Percentiles rank a stretch among this genome's conserved stretches.
phyloP scores from a whole-genome alignment of 2,113 vertebrate species.

The Zosterops borbonicus region DNA sequence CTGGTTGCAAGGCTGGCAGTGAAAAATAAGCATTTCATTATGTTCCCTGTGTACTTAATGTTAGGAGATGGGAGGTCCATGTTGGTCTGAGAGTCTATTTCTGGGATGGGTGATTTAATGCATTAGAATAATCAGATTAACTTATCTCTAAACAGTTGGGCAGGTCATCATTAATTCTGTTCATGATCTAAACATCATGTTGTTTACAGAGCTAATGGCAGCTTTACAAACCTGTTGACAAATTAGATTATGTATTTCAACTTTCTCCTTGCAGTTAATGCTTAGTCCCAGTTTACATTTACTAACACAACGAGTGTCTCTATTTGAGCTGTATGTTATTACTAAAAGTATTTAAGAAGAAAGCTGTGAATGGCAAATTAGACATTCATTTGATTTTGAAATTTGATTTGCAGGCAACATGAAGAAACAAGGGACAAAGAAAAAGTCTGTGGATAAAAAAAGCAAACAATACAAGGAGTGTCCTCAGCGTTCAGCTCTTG shows the following conservation, averaged over 20 bases:
- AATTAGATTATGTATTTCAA: background rate
- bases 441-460: slow-evolving; percentile 85
- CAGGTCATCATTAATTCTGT: background rate
- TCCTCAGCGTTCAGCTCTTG: slow-evolving; percentile 78
- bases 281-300: background rate
- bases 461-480: slow-evolving; percentile 84
- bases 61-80: background rate
- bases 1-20: background rate
- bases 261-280: background rate
- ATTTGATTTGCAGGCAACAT: slow-evolving; percentile 80
- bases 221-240: background rate
- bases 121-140: slow-evolving; percentile 35
- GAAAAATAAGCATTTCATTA: background rate
- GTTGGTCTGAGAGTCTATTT: background rate
- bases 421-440: slow-evolving; percentile 88
- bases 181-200: background rate
- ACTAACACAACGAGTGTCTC: background rate
- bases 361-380: background rate
- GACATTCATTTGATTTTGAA: background rate
- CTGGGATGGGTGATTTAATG: background rate
- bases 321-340: background rate
- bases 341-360: background rate
- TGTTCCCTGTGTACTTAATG: background rate
- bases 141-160: background rate
- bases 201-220: background rate